Percentiles rank a stretch among this genome's conserved stretches.
Conservation (phyloP, 92 coral and sea anemone species). For the Pocillopora grandis region DNA sequence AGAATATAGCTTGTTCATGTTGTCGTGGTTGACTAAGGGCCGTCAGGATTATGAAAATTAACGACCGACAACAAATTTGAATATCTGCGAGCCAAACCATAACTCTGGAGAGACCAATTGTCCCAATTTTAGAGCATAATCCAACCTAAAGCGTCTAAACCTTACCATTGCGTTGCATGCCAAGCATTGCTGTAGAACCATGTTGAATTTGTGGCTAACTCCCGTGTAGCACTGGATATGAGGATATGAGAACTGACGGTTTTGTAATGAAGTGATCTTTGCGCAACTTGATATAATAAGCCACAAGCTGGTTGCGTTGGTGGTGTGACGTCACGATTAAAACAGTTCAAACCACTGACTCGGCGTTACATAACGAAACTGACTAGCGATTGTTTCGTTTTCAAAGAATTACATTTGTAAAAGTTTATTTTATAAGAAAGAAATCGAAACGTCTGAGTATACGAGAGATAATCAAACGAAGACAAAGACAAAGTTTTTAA, state of each 20-base stretch:
- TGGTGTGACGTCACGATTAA: slow-evolving; percentile 42
- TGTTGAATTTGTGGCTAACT: slow-evolving; percentile 7
- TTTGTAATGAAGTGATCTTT: slow-evolving; percentile 30
- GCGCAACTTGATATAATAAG: slow-evolving; percentile 37
- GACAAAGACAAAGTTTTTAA: neutral
- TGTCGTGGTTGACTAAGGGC: slow-evolving; percentile 26
- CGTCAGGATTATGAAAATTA: slow-evolving; percentile 29
- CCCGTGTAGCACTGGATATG: neutral
- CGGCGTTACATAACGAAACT: slow-evolving; percentile 18
- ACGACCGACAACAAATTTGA: slow-evolving; percentile 19
- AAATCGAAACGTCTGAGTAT: neutral
- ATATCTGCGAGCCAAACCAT: slow-evolving; percentile 12
- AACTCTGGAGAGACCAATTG: neutral
- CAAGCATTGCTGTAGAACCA: slow-evolving; percentile 43
- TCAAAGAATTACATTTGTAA: neutral
- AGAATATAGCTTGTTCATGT: neutral
- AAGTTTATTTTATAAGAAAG: neutral
- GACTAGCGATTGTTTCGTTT: neutral
- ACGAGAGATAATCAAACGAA: neutral
- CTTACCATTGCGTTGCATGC: slow-evolving; percentile 49
- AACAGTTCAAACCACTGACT: slow-evolving; percentile 3
- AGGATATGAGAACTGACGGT: slow-evolving; percentile 2
- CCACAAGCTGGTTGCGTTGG: slow-evolving; percentile 51
- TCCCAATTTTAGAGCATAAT: neutral
- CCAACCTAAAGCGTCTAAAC: neutral